Base-by-base conservation (phyloP, 1,140 invertebrate species). In the Chironomus tepperi region DNA sequence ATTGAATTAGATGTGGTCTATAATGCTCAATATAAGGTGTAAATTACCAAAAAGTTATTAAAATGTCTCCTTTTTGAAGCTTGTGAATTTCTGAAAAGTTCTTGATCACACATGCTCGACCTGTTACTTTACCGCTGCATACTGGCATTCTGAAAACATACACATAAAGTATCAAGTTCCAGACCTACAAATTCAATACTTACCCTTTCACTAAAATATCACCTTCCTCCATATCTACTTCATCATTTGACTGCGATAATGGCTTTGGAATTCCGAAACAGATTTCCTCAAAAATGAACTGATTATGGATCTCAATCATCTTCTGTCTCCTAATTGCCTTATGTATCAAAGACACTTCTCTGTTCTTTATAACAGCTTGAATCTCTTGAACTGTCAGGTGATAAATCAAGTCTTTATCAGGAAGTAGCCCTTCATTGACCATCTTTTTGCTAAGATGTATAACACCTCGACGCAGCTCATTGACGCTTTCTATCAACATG, bases 311-410 rank as follows among this genome's bases (percentile, higher is more conserved):
- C 0, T 84, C 79, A 77, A 85, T 86, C 12, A 90, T 78, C 74
- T 86, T 86, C 75, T 85, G 83, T 75, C 92, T 84, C 77, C 86
- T 84, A 3, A 86, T 79, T 1, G 91, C 91, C 80, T 90, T 93
- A 73, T 83, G 84, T 12, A 93, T 81, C 16, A 91, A 78, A 7
- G 78, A 81, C 3, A 88, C 85, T 78, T 87, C 85, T 57, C 85
- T 79, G 1, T 82, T 85, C 7, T 81, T 73, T 2, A 93, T 80
- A 0, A 93, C 82, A 43, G 83, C 77, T 15, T 81, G 81, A 12
- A 94, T 84, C 82, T 95, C 93, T 47, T 84, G 76, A 42, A 87
- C 82, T 1, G 89, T 89, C 73, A 95, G 83, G 80, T 87, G 91
- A 79, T 88, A 93, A 24, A 94, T 80, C 0, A 94, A 81, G 24